Evolutionary conservation across 1,140 invertebrate genomes (phyloP).

Genomic region (Platyura marginata): DNA sequence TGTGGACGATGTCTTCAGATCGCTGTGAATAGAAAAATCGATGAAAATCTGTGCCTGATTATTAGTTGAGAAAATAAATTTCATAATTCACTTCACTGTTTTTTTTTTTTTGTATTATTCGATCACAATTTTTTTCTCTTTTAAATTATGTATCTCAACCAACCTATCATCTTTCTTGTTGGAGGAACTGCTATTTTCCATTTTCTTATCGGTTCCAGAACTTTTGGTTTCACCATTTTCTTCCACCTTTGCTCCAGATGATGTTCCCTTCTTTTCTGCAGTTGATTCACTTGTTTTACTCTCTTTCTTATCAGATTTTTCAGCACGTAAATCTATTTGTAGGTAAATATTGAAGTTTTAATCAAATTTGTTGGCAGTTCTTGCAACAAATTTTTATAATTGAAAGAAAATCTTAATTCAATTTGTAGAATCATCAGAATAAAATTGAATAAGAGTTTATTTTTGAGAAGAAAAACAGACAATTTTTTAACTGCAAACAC

Average conservation of each 20-base stretch:
- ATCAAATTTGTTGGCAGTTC: no score
- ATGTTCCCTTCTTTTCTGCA: not conserved
- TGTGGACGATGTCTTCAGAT: conserved; percentile 11
- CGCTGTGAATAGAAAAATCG: conserved; percentile 2
- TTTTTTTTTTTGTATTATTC: not conserved
- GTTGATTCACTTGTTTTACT: not conserved
- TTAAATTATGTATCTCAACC: not conserved
- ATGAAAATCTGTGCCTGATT: no score
- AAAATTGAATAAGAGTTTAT: no score
- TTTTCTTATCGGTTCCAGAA: not conserved
- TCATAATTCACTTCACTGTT: not conserved
- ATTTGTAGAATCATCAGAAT: no score
- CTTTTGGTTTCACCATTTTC: not conserved
- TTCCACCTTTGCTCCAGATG: not conserved
- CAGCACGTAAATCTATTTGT: no score
- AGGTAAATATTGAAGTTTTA: no score
- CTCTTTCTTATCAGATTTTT: not conserved
- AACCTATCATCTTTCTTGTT: conserved; percentile 15
- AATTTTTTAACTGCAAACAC: no score
- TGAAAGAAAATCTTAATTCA: no score
- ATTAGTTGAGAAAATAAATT: not conserved
- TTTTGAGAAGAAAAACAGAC: no score
- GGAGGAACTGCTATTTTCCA: not conserved
- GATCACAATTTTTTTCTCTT: not conserved
- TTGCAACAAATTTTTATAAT: no score